Percentiles rank a stretch among this genome's conserved stretches.
Conservation (phyloP, 2,797 vertebrate species). For the Hapalemur alaotrensis region DNA sequence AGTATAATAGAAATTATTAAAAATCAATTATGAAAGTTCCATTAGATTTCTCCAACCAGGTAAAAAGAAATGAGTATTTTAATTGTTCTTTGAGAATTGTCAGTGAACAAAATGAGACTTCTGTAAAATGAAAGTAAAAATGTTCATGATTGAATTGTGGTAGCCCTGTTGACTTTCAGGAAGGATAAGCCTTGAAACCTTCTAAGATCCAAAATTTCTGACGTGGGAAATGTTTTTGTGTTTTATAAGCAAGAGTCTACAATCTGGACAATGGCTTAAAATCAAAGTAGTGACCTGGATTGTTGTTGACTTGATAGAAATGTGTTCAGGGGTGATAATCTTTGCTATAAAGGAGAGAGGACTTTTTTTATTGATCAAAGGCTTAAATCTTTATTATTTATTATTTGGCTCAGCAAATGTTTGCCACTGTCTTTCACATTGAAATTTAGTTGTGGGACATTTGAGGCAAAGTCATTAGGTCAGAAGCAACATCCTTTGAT, state of each 20-base stretch:
- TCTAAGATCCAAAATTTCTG: not conserved
- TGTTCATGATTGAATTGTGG: not conserved
- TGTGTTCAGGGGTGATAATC: conserved; percentile 54
- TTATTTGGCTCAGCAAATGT: not conserved
- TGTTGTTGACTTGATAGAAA: conserved; percentile 24
- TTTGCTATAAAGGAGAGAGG: not conserved
- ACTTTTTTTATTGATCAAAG: conserved; percentile 24
- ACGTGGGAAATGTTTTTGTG: not conserved
- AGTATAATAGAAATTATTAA: not conserved
- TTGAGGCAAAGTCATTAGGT: not conserved
- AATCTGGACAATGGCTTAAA: conserved; percentile 52
- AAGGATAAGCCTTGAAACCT: conserved; percentile 25
- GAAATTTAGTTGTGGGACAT: conserved; percentile 48
- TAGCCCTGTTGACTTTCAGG: not conserved
- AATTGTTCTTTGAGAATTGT: conserved; percentile 1
- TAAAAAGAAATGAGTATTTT: not conserved
- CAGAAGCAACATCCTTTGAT: not conserved
- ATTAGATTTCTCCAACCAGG: not conserved
- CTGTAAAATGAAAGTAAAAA: conserved; percentile 36
- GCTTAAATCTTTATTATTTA: not conserved
- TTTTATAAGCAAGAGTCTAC: conserved; percentile 9
- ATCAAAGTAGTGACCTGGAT: conserved; percentile 42
- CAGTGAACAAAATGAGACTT: not conserved
- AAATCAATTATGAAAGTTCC: not conserved
- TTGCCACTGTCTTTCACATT: not conserved